Evolutionary conservation across 1,140 invertebrate species (phyloP).

Genomic region (Heliconius hewitsoni): DNA sequence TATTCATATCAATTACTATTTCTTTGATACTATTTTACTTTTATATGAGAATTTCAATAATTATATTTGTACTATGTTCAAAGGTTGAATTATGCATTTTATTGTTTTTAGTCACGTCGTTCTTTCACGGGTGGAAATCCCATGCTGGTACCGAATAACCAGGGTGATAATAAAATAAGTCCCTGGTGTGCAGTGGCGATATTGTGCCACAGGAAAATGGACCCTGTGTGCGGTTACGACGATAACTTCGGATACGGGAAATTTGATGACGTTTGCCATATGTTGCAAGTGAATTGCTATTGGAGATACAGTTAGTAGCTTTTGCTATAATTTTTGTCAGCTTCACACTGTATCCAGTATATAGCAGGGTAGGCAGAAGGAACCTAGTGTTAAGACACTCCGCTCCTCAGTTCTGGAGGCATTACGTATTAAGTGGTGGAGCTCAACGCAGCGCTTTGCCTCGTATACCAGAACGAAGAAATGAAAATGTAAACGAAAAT

Average conservation of each 20-base stretch:
- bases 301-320: slow-evolving; percentile 64
- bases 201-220: slow-evolving; percentile 47
- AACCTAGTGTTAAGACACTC: too few species aligned
- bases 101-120: slow-evolving; percentile 55
- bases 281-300: slow-evolving; percentile 68
- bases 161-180: slow-evolving; percentile 39
- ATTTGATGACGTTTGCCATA: slow-evolving; percentile 64
- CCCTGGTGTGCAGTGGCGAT: slow-evolving; percentile 59
- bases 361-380: too few species aligned
- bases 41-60: background rate
- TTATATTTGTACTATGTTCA: background rate
- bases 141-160: slow-evolving; percentile 21
- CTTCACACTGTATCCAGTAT: too few species aligned
- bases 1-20: background rate
- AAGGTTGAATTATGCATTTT: background rate
- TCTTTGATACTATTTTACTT: background rate
- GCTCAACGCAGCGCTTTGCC: too few species aligned
- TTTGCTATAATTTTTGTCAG: background rate
- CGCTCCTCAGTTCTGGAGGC: too few species aligned
- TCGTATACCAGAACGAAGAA: too few species aligned
- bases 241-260: slow-evolving; percentile 62
- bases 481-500: too few species aligned
- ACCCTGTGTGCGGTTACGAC: slow-evolving; percentile 61
- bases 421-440: too few species aligned
- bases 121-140: slow-evolving; percentile 31